A percentile compares a stretch with the other conserved stretches of the same genome.
Conservation (phyloP, 1,140 invertebrate species). For the Brachystomella parvula region DNA sequence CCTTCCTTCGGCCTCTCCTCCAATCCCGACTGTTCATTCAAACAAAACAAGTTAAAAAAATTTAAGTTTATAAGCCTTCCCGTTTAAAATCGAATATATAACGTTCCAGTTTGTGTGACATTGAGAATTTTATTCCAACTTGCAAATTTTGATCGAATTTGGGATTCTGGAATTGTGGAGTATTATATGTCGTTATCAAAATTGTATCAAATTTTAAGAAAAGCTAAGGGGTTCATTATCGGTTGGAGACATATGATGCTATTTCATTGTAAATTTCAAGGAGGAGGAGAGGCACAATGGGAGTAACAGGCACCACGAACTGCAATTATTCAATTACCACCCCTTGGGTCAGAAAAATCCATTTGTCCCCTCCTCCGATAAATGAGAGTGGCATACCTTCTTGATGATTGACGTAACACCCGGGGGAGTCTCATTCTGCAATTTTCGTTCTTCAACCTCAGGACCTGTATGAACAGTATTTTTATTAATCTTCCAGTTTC, state of each 20-base stretch:
- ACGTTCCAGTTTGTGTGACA: too few species aligned
- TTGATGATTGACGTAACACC: not conserved
- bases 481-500: too few species aligned
- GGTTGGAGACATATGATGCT: conserved; percentile 37
- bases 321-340: conserved; percentile 22
- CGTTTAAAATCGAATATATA: too few species aligned
- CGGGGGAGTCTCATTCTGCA: not conserved
- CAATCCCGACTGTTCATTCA: not conserved
- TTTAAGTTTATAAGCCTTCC: too few species aligned
- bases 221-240: not conserved
- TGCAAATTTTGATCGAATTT: too few species aligned
- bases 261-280: conserved; percentile 32
- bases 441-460: not conserved
- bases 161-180: too few species aligned
- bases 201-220: too few species aligned
- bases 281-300: conserved; percentile 22
- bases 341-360: conserved; percentile 8
- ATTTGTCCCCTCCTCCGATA: conserved; percentile 20
- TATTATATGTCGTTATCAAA: too few species aligned
- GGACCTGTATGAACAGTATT: too few species aligned
- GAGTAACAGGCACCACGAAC: conserved; percentile 15
- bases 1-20: not conserved
- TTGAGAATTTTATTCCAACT: too few species aligned
- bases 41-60: too few species aligned
- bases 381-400: conserved; percentile 7